Evolutionary conservation across 2,797 vertebrate species (phyloP).

Genomic region (Rousettus madagascariensis): DNA sequence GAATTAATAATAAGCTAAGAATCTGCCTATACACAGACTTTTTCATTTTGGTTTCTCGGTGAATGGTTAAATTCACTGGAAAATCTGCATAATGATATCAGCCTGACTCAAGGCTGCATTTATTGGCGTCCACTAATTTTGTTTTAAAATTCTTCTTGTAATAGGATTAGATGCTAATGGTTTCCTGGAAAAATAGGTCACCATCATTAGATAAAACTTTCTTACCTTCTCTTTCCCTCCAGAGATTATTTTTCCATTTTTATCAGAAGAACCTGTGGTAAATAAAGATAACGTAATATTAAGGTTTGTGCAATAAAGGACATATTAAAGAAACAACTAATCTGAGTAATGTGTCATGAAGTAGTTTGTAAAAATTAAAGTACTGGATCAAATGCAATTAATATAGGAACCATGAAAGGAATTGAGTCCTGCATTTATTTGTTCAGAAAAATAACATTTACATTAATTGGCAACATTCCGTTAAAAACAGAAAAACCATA

Average conservation of each 20-base stretch:
- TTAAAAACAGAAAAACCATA: neutral
- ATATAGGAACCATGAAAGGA: neutral
- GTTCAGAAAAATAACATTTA: neutral
- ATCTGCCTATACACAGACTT: neutral
- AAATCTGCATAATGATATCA: neutral
- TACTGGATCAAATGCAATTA: neutral
- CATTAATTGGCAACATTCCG: neutral
- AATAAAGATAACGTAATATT: neutral
- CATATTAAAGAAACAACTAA: neutral
- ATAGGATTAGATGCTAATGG: neutral
- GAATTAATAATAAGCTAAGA: neutral
- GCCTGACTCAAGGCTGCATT: neutral
- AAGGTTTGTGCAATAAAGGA: neutral
- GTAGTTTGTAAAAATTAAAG: neutral
- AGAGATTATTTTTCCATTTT: neutral
- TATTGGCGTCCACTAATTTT: neutral
- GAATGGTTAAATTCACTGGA: neutral
- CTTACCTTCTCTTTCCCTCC: neutral
- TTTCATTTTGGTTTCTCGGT: neutral
- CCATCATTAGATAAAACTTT: neutral
- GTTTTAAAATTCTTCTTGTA: neutral
- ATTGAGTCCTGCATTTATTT: accelerated
- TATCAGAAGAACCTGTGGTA: neutral
- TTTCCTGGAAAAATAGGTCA: neutral
- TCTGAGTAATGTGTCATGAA: neutral